Conservation (phyloP, 1,140 invertebrate genomes). For the Oncopeltus fasciatus region DNA sequence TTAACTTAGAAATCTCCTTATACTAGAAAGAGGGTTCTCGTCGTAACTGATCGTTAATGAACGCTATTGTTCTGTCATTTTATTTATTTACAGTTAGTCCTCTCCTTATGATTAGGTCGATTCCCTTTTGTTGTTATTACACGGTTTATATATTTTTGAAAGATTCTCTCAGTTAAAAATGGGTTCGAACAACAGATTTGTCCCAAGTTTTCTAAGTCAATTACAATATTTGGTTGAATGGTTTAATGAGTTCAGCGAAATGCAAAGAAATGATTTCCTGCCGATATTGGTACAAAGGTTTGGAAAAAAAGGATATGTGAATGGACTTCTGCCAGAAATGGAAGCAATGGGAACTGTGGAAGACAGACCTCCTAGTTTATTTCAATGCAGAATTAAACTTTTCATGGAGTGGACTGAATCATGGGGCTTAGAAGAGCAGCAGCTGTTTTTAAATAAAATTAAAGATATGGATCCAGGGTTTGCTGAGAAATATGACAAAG, state of each 20-base stretch:
- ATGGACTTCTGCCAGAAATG: slow-evolving; percentile 56
- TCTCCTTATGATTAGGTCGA: no score
- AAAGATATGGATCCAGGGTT: slow-evolving; percentile 54
- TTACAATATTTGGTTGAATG: slow-evolving; percentile 65
- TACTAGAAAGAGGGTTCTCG: no score
- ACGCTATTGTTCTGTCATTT: no score
- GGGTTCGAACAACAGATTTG: slow-evolving; percentile 14
- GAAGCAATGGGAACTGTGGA: slow-evolving; percentile 44
- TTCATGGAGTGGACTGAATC: slow-evolving; percentile 73
- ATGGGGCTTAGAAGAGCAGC: slow-evolving; percentile 62
- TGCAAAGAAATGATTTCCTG: slow-evolving; percentile 71
- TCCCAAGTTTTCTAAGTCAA: slow-evolving; percentile 41
- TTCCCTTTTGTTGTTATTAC: no score
- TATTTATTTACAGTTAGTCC: no score
- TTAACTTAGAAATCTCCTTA: no score
- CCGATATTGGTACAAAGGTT: slow-evolving; percentile 56
- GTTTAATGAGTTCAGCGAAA: slow-evolving; percentile 78
- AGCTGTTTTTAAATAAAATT: slow-evolving; percentile 48
- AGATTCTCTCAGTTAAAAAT: no score
- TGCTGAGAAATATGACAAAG: slow-evolving; percentile 49
- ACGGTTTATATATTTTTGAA: no score
- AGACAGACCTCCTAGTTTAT: slow-evolving; percentile 62
- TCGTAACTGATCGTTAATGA: no score
- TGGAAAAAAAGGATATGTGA: slow-evolving; percentile 41
- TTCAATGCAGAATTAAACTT: slow-evolving; percentile 75